Percentiles rank a stretch among this genome's conserved stretches.
Evolutionary conservation across 2,113 vertebrate species (phyloP).

Genomic region (Dasyornis broadbenti): DNA sequence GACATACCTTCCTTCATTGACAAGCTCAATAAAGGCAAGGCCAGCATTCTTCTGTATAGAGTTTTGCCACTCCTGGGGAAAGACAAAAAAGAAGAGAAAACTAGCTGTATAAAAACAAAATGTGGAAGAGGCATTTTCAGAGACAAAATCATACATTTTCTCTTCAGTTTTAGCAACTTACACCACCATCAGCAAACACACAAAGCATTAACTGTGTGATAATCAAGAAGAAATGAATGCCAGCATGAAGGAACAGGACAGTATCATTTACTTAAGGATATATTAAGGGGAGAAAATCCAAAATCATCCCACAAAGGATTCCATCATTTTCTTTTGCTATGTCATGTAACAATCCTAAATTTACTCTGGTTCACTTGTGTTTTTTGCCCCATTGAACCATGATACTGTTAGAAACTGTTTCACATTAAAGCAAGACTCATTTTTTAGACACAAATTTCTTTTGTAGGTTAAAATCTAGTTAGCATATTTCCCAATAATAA

Average conservation of each 20-base stretch:
- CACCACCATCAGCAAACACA: neutral
- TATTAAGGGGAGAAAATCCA: neutral
- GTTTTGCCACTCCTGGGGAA: constrained; percentile 86
- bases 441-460: neutral
- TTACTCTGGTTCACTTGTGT: neutral
- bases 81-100: neutral
- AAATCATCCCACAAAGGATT: neutral
- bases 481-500: neutral
- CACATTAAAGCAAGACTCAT: neutral
- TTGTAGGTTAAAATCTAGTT: neutral
- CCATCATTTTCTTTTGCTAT: neutral
- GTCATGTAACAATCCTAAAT: neutral
- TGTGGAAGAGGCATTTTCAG: neutral
- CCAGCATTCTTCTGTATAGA: constrained; percentile 93
- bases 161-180: constrained; percentile 33
- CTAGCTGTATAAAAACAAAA: neutral
- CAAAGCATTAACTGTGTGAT: neutral
- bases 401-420: neutral
- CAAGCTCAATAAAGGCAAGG: constrained; percentile 88
- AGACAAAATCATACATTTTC: constrained; percentile 53
- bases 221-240: neutral
- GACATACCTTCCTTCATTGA: constrained; percentile 87
- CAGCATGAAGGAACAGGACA: neutral
- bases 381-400: neutral
- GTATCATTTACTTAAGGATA: neutral